phyloP scores from a whole-genome alignment of 2,888 invertebrate species.

The Dascillus cervinus region DNA sequence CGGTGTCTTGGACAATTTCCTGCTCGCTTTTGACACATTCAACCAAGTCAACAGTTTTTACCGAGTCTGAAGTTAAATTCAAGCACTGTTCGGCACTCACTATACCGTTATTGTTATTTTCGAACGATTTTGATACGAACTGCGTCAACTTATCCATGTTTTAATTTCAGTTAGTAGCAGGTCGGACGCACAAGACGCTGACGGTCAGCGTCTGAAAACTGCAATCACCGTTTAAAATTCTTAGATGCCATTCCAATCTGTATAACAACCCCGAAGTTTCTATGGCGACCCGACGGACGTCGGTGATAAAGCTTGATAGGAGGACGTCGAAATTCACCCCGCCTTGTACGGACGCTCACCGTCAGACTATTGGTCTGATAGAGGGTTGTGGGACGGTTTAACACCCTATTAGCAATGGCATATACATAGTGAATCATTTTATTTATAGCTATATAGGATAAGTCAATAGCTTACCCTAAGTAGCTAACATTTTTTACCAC shows the following conservation, averaged over 20 bases:
- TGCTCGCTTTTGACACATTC: conserved; percentile 10
- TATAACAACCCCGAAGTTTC: conserved; percentile 25
- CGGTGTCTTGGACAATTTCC: conserved; percentile 32
- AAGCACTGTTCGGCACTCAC: conserved; percentile 28
- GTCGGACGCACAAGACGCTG: conserved; percentile 6
- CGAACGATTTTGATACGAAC: conserved; percentile 84
- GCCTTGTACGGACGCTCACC: conserved; percentile 27
- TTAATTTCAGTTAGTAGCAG: conserved; percentile 7
- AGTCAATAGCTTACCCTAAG: conserved; percentile 41
- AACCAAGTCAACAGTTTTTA: conserved; percentile 13
- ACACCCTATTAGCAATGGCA: conserved; percentile 17
- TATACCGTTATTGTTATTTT: conserved; percentile 45
- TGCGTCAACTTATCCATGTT: conserved; percentile 82
- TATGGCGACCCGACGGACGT: conserved; percentile 33
- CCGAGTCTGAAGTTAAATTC: conserved; percentile 31
- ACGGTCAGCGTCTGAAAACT: conserved; percentile 31
- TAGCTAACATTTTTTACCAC: conserved; percentile 41
- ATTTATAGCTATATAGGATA: conserved; percentile 35
- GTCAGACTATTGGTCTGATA: conserved; percentile 19
- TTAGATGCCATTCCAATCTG: conserved; percentile 33
- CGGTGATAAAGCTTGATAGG: conserved; percentile 26
- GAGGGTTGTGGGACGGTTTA: conserved; percentile 17
- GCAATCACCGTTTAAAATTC: conserved; percentile 37
- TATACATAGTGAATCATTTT: conserved; percentile 25
- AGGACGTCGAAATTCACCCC: conserved; percentile 29